A percentile compares a stretch with the other conserved stretches of the same genome.
These are phyloP conservation scores for Hypomecis atomaria DNA, from an alignment of 2,888 invertebrate species.

Conservation along the genomic window DNA sequence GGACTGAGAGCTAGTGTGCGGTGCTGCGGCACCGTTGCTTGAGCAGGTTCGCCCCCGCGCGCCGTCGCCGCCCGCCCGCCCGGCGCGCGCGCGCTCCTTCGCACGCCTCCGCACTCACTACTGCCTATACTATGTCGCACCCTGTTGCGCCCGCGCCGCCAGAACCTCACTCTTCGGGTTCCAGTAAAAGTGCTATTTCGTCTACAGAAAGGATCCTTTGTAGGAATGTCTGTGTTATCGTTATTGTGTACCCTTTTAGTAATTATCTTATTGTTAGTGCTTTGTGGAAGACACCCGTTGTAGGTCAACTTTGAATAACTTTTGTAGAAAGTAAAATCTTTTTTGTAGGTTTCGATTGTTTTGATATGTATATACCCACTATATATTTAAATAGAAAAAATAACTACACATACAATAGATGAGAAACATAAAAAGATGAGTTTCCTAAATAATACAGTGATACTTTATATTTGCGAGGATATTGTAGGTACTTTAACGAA, in stretches of 20 bases:
- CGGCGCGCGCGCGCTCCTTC: conserved; percentile 64
- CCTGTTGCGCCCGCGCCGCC: neutral
- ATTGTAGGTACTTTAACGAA: too few species aligned
- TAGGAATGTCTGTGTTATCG: conserved; percentile 37
- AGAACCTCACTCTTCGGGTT: conserved; percentile 55
- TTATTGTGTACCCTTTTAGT: conserved; percentile 49
- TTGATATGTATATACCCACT: too few species aligned
- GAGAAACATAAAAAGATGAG: too few species aligned
- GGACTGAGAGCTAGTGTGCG: conserved; percentile 81
- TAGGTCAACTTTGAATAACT: conserved; percentile 4
- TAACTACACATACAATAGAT: too few species aligned
- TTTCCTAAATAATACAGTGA: too few species aligned
- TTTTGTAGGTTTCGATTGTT: too few species aligned
- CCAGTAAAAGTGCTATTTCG: conserved; percentile 81
- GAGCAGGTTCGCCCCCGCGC: conserved; percentile 81
- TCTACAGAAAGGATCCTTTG: conserved; percentile 57
- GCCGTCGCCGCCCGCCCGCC: conserved; percentile 65
- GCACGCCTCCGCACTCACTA: conserved; percentile 48
- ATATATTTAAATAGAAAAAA: too few species aligned
- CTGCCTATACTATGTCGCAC: conserved; percentile 15
- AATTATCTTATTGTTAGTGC: conserved; percentile 43
- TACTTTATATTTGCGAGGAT: too few species aligned
- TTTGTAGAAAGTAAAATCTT: conserved; percentile 8
- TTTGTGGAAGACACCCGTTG: conserved; percentile 30
- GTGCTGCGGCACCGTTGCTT: conserved; percentile 81